Evolutionary conservation across 2,797 vertebrate species (phyloP).

Genomic region (Tympanoctomys barrerae): DNA sequence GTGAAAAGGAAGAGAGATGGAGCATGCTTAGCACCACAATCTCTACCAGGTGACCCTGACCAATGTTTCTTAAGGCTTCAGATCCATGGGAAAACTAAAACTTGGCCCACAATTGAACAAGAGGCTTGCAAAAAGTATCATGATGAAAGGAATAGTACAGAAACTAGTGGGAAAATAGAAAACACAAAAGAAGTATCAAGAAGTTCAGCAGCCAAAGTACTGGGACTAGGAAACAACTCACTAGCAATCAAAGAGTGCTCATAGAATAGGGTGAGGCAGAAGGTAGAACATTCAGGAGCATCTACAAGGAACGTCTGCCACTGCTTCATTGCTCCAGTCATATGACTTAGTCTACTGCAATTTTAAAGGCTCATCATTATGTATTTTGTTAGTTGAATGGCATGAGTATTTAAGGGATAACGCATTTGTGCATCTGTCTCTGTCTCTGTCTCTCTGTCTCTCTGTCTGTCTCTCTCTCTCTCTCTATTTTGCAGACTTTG

Average conservation of each 20-base stretch:
- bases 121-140: conserved; percentile 56
- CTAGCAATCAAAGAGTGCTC: conserved; percentile 68
- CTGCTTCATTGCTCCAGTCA: not conserved
- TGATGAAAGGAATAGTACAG: conserved; percentile 48
- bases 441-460: too few relatives aligned
- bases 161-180: not conserved
- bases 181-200: not conserved
- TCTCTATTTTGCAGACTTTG: too few relatives aligned
- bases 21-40: not conserved
- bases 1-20: not conserved
- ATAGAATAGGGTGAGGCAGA: not conserved
- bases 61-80: conserved; percentile 46
- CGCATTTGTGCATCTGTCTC: not conserved
- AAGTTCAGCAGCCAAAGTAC: not conserved
- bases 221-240: conserved; percentile 70
- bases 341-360: conserved; percentile 14
- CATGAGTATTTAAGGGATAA: not conserved
- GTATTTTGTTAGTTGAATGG: not conserved
- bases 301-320: not conserved
- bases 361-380: not conserved
- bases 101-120: not conserved
- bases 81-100: conserved; percentile 37
- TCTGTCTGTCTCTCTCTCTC: too few relatives aligned
- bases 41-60: not conserved
- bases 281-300: conserved; percentile 41